Evolutionary conservation across 92 coral and sea anemone genomes (phyloP).

Genomic region (Paragorgia papillata): DNA sequence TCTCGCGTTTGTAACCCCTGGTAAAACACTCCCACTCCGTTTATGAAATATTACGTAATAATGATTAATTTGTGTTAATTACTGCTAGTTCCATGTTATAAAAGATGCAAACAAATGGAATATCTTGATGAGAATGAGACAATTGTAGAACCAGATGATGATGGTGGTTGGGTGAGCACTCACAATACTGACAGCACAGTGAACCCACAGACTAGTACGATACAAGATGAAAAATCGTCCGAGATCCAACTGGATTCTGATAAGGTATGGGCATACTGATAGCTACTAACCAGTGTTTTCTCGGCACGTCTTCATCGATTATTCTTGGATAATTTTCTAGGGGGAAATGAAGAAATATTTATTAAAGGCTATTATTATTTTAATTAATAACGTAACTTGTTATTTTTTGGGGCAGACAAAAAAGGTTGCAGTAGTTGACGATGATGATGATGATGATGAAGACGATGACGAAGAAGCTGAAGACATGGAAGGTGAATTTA

Average conservation of each 20-base stretch:
- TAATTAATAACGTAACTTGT: neutral
- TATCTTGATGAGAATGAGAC: slow-evolving; percentile 96
- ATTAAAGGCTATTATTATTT: too few relatives aligned
- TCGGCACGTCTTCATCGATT: too few relatives aligned
- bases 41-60: neutral
- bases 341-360: too few relatives aligned
- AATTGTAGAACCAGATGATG: slow-evolving; percentile 96
- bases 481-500: slow-evolving; percentile 83
- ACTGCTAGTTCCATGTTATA: slow-evolving; percentile 87
- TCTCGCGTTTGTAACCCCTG: too few relatives aligned
- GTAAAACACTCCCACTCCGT: too few relatives aligned
- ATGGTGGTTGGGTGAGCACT: slow-evolving; percentile 99
- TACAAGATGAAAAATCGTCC: slow-evolving; percentile 82
- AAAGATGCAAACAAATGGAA: slow-evolving; percentile 98
- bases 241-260: slow-evolving; percentile 95
- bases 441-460: slow-evolving; percentile 87
- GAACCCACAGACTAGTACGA: slow-evolving; percentile 68
- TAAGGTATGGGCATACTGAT: slow-evolving; percentile 77
- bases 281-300: too few relatives aligned
- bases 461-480: slow-evolving; percentile 96
- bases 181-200: slow-evolving; percentile 89
- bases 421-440: slow-evolving; percentile 17
- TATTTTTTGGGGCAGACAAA: slow-evolving; percentile 50
- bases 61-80: neutral
- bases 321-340: too few relatives aligned